phyloP scores from a whole-genome alignment of 2,113 vertebrate species.

The Butorides virescens region DNA sequence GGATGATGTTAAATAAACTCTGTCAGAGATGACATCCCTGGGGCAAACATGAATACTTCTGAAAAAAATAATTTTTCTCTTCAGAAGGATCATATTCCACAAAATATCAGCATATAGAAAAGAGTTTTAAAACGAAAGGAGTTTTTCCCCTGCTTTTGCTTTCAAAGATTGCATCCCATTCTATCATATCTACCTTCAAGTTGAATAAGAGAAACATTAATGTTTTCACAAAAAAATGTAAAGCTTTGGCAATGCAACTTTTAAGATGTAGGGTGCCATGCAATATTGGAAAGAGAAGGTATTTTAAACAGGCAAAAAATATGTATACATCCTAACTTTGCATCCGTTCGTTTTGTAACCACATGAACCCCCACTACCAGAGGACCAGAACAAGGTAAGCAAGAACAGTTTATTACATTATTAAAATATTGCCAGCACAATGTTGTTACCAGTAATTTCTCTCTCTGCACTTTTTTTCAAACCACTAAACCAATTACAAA shows the following conservation, averaged over 20 bases:
- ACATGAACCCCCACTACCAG: not conserved
- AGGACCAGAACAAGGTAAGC: not conserved
- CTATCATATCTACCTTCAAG: not conserved
- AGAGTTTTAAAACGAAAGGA: not conserved
- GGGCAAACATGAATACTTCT: not conserved
- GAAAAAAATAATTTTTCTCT: not conserved
- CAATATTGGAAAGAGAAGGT: not conserved
- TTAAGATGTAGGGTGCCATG: not conserved
- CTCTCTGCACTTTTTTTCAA: not conserved
- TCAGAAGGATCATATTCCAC: not conserved
- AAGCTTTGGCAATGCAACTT: not conserved
- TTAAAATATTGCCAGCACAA: not conserved
- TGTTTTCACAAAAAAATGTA: not conserved
- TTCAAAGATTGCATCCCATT: not conserved
- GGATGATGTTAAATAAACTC: constrained; percentile 25
- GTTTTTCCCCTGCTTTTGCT: not conserved
- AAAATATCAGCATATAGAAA: not conserved
- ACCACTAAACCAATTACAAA: not conserved
- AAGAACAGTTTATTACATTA: not conserved
- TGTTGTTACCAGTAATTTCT: not conserved
- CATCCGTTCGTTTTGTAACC: not conserved
- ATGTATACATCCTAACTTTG: not conserved
- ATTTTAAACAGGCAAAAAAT: not conserved
- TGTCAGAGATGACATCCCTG: constrained; percentile 1
- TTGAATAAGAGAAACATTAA: not conserved